Conservation (phyloP, 2,113 vertebrate species). For the Lanius ludovicianus region DNA sequence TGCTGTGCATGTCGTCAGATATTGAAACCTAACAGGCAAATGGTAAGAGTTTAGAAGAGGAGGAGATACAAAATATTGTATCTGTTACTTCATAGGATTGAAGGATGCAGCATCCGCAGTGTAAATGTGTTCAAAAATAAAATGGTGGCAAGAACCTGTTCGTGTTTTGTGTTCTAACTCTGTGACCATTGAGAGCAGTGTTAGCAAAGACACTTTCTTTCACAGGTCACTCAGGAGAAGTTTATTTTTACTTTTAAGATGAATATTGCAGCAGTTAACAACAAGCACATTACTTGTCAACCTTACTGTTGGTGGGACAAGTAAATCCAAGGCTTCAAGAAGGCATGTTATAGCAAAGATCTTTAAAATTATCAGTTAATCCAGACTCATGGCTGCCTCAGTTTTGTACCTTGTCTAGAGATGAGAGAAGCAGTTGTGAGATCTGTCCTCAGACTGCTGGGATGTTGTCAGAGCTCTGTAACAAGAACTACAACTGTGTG, state of each 20-base stretch:
- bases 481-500: slow-evolving; percentile 31
- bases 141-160: slow-evolving; percentile 45
- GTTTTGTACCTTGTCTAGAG: neutral
- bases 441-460: neutral
- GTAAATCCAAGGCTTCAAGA: neutral
- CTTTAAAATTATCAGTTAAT: neutral
- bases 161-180: neutral
- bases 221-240: neutral
- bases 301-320: neutral
- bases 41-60: slow-evolving; percentile 84
- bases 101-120: slow-evolving; percentile 48
- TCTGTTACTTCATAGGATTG: slow-evolving; percentile 35
- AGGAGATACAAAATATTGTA: slow-evolving; percentile 51
- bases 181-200: neutral
- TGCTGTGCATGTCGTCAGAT: slow-evolving; percentile 88
- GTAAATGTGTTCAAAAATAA: slow-evolving; percentile 61
- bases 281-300: neutral
- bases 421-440: neutral
- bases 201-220: slow-evolving; percentile 59
- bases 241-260: neutral
- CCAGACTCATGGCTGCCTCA: neutral
- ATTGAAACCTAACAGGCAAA: slow-evolving; percentile 92
- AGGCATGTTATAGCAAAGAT: neutral
- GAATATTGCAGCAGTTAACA: neutral
- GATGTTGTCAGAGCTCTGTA: slow-evolving; percentile 32